These are phyloP conservation scores for Ochropacha duplaris DNA, from an alignment of 2,888 invertebrate genomes.

Conservation along the genomic window DNA sequence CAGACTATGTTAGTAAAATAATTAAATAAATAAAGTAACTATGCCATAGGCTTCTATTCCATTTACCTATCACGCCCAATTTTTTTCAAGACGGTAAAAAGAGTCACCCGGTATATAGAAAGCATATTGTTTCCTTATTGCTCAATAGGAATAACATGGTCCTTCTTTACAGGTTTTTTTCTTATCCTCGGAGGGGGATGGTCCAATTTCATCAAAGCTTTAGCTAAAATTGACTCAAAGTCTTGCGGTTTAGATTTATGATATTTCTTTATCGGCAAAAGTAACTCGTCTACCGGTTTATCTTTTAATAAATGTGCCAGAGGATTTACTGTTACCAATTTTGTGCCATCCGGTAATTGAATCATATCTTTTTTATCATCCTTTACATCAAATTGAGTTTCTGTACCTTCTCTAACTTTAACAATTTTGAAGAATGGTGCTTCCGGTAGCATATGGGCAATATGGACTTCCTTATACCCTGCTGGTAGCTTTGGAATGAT, in stretches of 20 bases:
- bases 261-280: constrained; percentile 40
- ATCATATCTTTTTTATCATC: constrained; percentile 23
- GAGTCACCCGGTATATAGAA: too few relatives aligned
- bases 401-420: constrained; percentile 49
- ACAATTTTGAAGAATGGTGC: constrained; percentile 72
- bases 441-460: constrained; percentile 58
- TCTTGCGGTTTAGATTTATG: constrained; percentile 49
- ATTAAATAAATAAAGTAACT: too few relatives aligned
- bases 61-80: too few relatives aligned
- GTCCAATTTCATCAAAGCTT: constrained; percentile 50
- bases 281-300: constrained; percentile 36
- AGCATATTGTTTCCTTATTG: too few relatives aligned
- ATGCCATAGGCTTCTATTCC: too few relatives aligned
- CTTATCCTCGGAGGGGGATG: constrained; percentile 13
- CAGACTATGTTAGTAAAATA: too few relatives aligned
- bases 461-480: constrained; percentile 44
- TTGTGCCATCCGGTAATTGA: constrained; percentile 55
- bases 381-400: constrained; percentile 14
- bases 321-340: constrained; percentile 62
- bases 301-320: constrained; percentile 61
- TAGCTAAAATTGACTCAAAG: constrained; percentile 48
- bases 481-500: constrained; percentile 50
- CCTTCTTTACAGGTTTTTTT: constrained; percentile 9
- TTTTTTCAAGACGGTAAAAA: too few relatives aligned
- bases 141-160: constrained; percentile 1